Conservation (phyloP, 2,113 vertebrate species). For the Uropsilus gracilis region DNA sequence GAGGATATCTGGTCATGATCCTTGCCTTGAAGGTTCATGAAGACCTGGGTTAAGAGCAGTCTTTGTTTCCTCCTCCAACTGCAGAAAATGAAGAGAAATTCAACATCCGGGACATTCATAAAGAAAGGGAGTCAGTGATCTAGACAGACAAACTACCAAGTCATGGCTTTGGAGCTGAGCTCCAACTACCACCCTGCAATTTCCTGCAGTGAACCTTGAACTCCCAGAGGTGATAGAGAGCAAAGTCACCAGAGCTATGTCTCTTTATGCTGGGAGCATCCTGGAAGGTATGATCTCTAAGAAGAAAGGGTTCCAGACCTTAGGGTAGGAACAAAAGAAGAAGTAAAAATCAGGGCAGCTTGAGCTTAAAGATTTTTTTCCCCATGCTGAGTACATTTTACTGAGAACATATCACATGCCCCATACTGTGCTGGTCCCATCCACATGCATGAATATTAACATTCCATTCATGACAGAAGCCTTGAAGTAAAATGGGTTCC, state of each 20-base stretch:
- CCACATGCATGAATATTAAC: not conserved
- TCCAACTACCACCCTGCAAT: not conserved
- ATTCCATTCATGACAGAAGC: not conserved
- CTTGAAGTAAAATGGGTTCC: not conserved
- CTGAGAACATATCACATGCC: accelerated
- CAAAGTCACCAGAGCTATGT: not conserved
- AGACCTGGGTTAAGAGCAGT: not conserved
- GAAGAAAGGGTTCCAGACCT: not conserved
- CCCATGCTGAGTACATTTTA: not conserved
- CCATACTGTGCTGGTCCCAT: accelerated
- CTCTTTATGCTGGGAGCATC: not conserved
- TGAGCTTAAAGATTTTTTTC: too few relatives aligned
- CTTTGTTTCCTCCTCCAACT: not conserved
- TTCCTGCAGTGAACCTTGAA: not conserved
- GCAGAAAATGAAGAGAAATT: not conserved
- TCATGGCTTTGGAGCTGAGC: too few relatives aligned
- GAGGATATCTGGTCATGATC: not conserved
- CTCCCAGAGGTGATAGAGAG: not conserved
- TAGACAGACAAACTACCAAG: not conserved
- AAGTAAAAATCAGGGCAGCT: not conserved
- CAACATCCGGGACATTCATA: too few relatives aligned
- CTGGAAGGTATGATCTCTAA: not conserved
- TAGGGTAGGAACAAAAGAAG: not conserved
- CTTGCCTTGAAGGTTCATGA: not conserved
- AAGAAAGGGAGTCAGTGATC: not conserved